Base-by-base conservation (phyloP, 2,797 vertebrate species). In the Sitta carolinensis region DNA sequence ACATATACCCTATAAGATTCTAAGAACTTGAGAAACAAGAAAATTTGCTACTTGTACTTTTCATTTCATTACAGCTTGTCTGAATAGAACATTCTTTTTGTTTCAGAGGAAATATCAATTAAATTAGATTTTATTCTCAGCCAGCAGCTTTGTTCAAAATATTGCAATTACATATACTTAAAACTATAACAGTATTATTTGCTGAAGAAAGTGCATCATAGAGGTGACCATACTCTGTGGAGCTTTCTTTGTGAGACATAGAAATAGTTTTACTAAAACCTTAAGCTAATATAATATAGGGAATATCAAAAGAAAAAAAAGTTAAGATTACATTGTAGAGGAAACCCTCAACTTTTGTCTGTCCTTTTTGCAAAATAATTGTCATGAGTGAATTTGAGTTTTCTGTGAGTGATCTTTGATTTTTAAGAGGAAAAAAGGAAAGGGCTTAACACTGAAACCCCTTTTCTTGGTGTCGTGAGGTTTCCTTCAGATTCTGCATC, bases 401-500 rank as follows among this genome's bases (percentile, higher is more conserved):
- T 82, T 51, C 57, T 89, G 14, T 16, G 22, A 23, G 5, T 2
- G 1, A 21, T 82, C 54, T 54, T 7, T 11, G 15, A 26, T 51
- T 10, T 73, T 81, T 40, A 80, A 77, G 45, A 70, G 16, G 13
- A n/a, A 68, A 36, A 62, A 77, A 61, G 23, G 52, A 52, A 87
- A 74, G 29, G 30, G 17, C 25, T 64, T 76, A 23, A 40, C 40
- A 13, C 19, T 57, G 67, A 68, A 57, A 89, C 32, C 38, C 29
- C 26, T 51, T 72, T 78, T 50, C 34, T 73, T 73, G 64, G 21
- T 52, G 29, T 54, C 66, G 52, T 83, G 59, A 68, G 78, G 40
- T 87, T 94, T 92, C 52, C 47, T 84, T 78, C 75, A 50, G 77
- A 17, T 59, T 84, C 57, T 57, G 81, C 90, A 90, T 96, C 93